phyloP scores from a whole-genome alignment of 2,113 vertebrate species.

The Indri indri region DNA sequence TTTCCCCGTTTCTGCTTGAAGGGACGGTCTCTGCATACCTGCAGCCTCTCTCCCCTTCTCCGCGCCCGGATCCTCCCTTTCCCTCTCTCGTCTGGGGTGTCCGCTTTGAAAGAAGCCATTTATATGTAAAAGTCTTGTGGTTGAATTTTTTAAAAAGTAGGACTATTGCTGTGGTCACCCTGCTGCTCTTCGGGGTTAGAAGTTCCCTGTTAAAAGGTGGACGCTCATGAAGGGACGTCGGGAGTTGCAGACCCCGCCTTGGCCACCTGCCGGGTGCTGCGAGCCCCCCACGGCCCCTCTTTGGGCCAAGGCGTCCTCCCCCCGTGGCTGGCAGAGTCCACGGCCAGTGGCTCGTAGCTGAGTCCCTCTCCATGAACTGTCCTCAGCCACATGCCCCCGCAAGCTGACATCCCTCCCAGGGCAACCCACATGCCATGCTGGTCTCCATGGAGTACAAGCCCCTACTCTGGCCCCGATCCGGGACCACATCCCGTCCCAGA shows the following conservation, averaged over 20 bases:
- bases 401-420: background rate
- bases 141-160: background rate
- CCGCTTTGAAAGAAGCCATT: background rate
- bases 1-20: background rate
- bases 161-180: too few species aligned
- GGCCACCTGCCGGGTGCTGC: accelerated
- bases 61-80: background rate
- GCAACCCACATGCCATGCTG: background rate
- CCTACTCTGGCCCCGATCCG: background rate
- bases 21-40: too few species aligned
- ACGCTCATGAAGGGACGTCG: too few species aligned
- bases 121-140: background rate
- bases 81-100: background rate
- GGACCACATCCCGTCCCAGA: too few species aligned
- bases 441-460: too few species aligned
- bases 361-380: background rate
- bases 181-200: background rate
- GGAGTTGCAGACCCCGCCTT: accelerated
- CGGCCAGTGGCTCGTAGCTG: background rate
- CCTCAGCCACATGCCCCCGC: background rate
- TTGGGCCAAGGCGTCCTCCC: too few species aligned
- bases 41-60: background rate
- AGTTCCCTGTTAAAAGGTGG: background rate
- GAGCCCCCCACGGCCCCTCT: too few species aligned
- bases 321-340: background rate